Conservation (phyloP, 2,113 vertebrate genomes). For the Mesitornis unicolor region DNA sequence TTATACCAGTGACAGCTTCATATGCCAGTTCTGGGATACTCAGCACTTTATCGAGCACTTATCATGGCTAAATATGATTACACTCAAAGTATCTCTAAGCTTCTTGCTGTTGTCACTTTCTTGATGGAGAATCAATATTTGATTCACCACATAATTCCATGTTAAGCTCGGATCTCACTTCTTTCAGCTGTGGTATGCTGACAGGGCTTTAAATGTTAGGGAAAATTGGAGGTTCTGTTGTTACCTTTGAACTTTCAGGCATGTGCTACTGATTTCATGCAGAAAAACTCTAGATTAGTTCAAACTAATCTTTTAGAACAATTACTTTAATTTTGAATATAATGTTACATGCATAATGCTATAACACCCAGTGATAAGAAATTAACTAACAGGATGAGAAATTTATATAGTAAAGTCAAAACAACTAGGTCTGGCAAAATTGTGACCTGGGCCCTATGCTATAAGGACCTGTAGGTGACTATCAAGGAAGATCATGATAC, state of each 20-base stretch:
- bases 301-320: not conserved
- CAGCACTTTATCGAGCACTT: slow-evolving; percentile 3
- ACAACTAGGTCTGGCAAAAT: not conserved
- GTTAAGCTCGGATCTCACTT: not conserved
- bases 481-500: not conserved
- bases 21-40: not conserved
- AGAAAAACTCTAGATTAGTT: not conserved
- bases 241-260: not conserved
- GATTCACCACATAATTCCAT: not conserved
- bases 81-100: not conserved
- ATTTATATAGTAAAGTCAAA: not conserved
- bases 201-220: not conserved
- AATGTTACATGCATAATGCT: not conserved
- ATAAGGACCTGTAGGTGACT: not conserved
- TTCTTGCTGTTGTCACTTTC: slow-evolving; percentile 11
- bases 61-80: slow-evolving; percentile 2
- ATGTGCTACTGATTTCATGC: not conserved
- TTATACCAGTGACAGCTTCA: not conserved
- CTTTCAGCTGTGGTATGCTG: not conserved
- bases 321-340: not conserved
- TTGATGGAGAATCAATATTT: slow-evolving; percentile 28
- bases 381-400: not conserved
- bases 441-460: not conserved
- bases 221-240: not conserved
- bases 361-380: not conserved